phyloP scores from a whole-genome alignment of 2,888 invertebrate genomes.

The Nephrotoma guestfalica region DNA sequence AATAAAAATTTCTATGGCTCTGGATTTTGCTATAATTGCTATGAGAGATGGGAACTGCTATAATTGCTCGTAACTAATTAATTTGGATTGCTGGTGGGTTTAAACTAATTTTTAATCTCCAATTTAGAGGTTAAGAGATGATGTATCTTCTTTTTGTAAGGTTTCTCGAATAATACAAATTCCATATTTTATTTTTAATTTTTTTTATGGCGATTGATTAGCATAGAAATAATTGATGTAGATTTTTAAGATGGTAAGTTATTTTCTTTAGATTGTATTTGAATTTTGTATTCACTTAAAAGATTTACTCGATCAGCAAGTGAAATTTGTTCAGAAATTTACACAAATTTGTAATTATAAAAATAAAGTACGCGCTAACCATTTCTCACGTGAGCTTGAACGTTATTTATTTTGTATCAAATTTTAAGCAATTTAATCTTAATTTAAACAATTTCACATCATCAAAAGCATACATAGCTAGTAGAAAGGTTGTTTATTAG shows the following conservation, averaged over 20 bases:
- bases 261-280: neutral
- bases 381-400: neutral
- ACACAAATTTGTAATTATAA: neutral
- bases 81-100: neutral
- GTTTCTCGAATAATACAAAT: neutral
- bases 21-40: neutral
- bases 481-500: too few species aligned
- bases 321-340: neutral
- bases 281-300: neutral
- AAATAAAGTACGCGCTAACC: too few species aligned
- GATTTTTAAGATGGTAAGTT: neutral
- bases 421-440: neutral
- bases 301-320: neutral
- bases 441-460: too few species aligned
- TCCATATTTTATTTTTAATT: neutral
- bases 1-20: neutral
- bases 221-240: neutral
- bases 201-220: neutral
- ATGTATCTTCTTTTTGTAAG: neutral
- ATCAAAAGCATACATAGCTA: too few species aligned
- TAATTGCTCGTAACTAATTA: neutral
- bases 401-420: neutral
- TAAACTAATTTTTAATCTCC: neutral
- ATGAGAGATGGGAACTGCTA: neutral
- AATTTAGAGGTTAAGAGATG: neutral